Evolutionary conservation across 1,140 invertebrate species (phyloP), one percentile per base, ranked within the genome.

Genomic region (Psix sp.): DNA sequence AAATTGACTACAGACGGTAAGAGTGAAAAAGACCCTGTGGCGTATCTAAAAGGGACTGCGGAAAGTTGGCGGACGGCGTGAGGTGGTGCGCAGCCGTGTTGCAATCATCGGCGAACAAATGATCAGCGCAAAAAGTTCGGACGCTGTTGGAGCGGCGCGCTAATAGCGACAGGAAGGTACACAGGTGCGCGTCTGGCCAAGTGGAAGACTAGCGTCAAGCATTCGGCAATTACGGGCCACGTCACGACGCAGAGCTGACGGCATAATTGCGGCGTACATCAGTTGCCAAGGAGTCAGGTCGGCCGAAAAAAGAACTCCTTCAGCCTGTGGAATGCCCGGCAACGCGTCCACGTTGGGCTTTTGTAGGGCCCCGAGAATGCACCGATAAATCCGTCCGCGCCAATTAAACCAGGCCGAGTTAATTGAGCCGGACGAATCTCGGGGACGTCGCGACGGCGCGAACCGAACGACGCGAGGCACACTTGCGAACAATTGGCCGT

Each of bases 1-100:
- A 49, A 62, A 49, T 40, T 62, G 57, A 62, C 57, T 62, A 35
- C 3, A 62, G 33, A 43, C 36, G 35, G 36, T n/a, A 45, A 39
- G 15, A 46, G 54, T 59, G 31, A 59, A 59, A 59, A 59, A 59
- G 40, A 62, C 57, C 45, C 57, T 62, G 45, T 62, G 36, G n/a
- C n/a, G n/a, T n/a, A n/a, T n/a, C n/a, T n/a, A n/a, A n/a, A n/a
- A n/a, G n/a, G n/a, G n/a, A n/a, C n/a, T n/a, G n/a, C n/a, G n/a
- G n/a, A n/a, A n/a, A n/a, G n/a, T n/a, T n/a, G n/a, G n/a, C n/a
- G n/a, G n/a, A n/a, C n/a, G n/a, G n/a, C n/a, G n/a, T n/a, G n/a
- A n/a, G n/a, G n/a, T n/a, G n/a, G n/a, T n/a, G n/a, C n/a, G n/a
- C n/a, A n/a, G n/a, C n/a, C 5, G 38, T 13, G 2, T 40, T 18